Percentiles rank a stretch among this genome's conserved stretches.
phyloP scores from a whole-genome alignment of 2,888 invertebrate genomes.

The Carcina quercana region DNA sequence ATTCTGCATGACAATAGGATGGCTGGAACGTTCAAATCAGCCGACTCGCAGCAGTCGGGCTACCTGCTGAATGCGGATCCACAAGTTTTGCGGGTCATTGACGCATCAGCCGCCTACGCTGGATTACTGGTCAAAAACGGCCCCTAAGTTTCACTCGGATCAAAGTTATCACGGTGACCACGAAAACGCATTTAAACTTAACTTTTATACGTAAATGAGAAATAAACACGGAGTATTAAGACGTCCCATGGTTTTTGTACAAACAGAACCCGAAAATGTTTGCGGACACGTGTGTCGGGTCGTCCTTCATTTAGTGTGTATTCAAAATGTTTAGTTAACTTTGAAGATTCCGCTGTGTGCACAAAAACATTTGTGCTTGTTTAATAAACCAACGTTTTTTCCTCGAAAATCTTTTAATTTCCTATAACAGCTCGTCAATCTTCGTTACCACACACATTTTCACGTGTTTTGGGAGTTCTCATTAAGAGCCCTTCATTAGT shows the following conservation, averaged over 20 bases:
- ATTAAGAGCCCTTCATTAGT: neutral
- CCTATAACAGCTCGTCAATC: slow-evolving; percentile 24
- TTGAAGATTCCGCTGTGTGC: slow-evolving; percentile 51
- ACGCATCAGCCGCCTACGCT: slow-evolving; percentile 66
- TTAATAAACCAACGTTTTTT: slow-evolving; percentile 19
- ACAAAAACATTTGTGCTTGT: slow-evolving; percentile 32
- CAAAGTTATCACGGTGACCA: slow-evolving; percentile 21
- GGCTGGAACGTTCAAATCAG: slow-evolving; percentile 31
- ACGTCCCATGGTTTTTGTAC: slow-evolving; percentile 36
- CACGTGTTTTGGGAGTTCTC: slow-evolving; percentile 8
- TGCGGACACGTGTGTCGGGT: slow-evolving; percentile 53
- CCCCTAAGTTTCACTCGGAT: slow-evolving; percentile 22
- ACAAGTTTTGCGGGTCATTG: slow-evolving; percentile 71
- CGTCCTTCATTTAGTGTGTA: slow-evolving; percentile 49
- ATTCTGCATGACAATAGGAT: slow-evolving; percentile 31
- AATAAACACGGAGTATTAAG: slow-evolving; percentile 27
- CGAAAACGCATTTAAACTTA: slow-evolving; percentile 27
- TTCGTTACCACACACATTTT: slow-evolving; percentile 17
- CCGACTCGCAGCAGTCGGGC: slow-evolving; percentile 33
- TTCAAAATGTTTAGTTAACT: slow-evolving; percentile 47
- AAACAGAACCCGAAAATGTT: slow-evolving; percentile 55
- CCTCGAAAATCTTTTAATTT: slow-evolving; percentile 12
- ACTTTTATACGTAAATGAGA: slow-evolving; percentile 14
- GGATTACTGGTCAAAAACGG: slow-evolving; percentile 41
- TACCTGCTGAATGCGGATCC: slow-evolving; percentile 68